phyloP scores from a whole-genome alignment of 1,140 invertebrate species.

The Plectrocnemia conspersa region DNA sequence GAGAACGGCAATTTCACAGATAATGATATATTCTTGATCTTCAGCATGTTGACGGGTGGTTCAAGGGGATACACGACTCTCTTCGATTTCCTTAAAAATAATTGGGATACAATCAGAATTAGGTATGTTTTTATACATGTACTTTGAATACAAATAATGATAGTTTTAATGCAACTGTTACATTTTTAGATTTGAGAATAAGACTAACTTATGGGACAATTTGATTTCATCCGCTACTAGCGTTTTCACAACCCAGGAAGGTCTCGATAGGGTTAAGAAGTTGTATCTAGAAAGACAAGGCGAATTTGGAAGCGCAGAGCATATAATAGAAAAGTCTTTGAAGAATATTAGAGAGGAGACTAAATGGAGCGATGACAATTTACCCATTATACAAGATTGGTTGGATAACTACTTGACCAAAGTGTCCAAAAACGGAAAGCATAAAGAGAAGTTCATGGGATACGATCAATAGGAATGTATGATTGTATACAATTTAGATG shows the following conservation, averaged over 20 bases:
- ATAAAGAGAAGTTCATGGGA: conserved; percentile 37
- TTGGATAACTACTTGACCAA: conserved; percentile 52
- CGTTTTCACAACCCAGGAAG: conserved; percentile 65
- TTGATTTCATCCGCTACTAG: conserved; percentile 65
- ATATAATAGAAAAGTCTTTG: conserved; percentile 62
- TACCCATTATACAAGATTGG: conserved; percentile 66
- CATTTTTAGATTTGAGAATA: conserved; percentile 57
- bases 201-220: conserved; percentile 66
- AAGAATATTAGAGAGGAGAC: conserved; percentile 64
- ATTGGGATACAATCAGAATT: conserved; percentile 61
- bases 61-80: conserved; percentile 63
- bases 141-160: conserved; percentile 3
- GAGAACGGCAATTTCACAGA: conserved; percentile 66
- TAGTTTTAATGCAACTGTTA: conserved; percentile 11
- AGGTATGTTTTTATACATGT: conserved; percentile 47
- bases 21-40: conserved; percentile 66
- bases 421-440: conserved; percentile 23
- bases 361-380: conserved; percentile 64
- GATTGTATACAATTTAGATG: not conserved
- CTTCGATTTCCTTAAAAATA: conserved; percentile 61
- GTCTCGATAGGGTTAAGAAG: conserved; percentile 60
- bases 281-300: conserved; percentile 55
- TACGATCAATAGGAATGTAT: conserved; percentile 25
- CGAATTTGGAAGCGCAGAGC: conserved; percentile 62
- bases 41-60: conserved; percentile 63